phyloP scores from a whole-genome alignment of 2,888 invertebrate species.

The Meliscaeva auricollis region DNA sequence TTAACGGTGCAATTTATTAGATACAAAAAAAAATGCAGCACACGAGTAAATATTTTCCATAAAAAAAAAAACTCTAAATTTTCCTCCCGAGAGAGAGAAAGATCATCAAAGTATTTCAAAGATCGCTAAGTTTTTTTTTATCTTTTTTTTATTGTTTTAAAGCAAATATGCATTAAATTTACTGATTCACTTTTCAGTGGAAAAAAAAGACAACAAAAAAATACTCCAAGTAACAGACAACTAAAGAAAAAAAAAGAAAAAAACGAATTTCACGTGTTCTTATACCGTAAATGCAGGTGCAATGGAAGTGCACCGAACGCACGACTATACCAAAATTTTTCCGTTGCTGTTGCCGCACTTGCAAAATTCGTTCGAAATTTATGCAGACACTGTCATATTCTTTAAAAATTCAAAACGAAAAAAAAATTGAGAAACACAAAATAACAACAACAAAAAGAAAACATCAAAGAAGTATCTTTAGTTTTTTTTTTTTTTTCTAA shows the following conservation, averaged over 20 bases:
- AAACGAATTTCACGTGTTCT: conserved; percentile 39
- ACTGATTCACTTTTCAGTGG: not conserved
- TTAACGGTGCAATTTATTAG: not conserved
- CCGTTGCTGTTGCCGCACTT: conserved; percentile 48
- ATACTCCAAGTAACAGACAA: conserved; percentile 33
- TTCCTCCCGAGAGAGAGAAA: conserved; percentile 25
- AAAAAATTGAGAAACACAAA: not conserved
- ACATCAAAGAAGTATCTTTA: conserved; percentile 14
- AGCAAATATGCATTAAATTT: not conserved
- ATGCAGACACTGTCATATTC: conserved; percentile 51
- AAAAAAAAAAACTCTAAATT: not conserved
- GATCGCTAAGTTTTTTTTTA: conserved; percentile 12
- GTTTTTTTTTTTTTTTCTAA: not conserved
- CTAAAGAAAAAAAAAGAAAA: conserved; percentile 55
- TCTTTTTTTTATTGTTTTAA: not conserved
- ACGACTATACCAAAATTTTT: conserved; percentile 49
- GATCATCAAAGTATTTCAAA: conserved; percentile 3
- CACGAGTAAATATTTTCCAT: too few relatives aligned
- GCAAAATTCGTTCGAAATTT: conserved; percentile 48
- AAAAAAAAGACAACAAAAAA: conserved; percentile 8
- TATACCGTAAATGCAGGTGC: conserved; percentile 62
- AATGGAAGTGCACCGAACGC: conserved; percentile 64
- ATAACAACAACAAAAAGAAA: not conserved
- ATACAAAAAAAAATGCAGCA: conserved; percentile 30
- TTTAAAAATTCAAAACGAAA: conserved; percentile 14